Conservation (phyloP, 2,113 vertebrate genomes). For the Myiozetetes cayanensis region DNA sequence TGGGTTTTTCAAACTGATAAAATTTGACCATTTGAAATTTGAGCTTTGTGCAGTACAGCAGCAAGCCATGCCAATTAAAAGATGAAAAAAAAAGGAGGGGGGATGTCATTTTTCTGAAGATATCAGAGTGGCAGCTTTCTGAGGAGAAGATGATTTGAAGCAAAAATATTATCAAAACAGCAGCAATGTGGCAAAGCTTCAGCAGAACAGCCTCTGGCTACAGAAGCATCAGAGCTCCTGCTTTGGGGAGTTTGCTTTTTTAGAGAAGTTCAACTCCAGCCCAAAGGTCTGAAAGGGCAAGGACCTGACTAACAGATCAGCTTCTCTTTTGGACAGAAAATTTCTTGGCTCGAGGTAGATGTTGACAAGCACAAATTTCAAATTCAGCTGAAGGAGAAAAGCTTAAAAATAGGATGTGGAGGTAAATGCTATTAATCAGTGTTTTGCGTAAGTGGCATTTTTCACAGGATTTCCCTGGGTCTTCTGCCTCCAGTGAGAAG, state of each 20-base stretch:
- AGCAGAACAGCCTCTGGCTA: neutral
- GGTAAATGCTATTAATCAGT: neutral
- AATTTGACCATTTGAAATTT: constrained; percentile 1
- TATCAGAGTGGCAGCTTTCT: neutral
- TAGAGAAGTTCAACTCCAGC: neutral
- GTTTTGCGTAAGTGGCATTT: neutral
- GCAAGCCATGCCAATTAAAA: constrained; percentile 23
- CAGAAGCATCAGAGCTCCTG: neutral
- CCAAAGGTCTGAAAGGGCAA: neutral
- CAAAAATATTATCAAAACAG: neutral
- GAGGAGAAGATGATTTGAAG: neutral
- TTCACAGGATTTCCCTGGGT: neutral
- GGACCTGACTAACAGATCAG: neutral
- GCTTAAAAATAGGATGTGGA: neutral
- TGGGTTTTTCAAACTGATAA: neutral
- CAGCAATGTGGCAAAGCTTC: neutral
- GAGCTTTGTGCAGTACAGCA: neutral
- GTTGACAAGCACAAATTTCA: neutral
- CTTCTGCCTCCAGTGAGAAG: neutral
- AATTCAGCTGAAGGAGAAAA: neutral
- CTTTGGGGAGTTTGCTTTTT: neutral
- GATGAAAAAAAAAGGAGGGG: neutral
- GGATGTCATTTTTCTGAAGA: neutral
- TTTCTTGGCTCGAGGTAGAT: neutral
- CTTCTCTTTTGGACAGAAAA: neutral